Evolutionary conservation across 2,888 invertebrate species (phyloP).

Genomic region (Drosophila pseudotalamancana): DNA sequence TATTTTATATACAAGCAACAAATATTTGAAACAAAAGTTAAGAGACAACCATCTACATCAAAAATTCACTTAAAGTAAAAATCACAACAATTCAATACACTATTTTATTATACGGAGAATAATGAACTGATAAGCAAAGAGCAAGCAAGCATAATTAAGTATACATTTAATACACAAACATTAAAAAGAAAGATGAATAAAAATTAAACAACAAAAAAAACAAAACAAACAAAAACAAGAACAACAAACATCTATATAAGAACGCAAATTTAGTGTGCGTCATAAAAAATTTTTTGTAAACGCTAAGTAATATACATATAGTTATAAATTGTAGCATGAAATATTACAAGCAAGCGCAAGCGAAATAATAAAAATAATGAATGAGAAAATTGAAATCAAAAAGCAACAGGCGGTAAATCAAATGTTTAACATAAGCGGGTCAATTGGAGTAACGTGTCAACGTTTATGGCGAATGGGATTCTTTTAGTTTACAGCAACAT

Average conservation of each 20-base stretch:
- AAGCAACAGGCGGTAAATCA: not conserved
- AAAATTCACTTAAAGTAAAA: slow-evolving; percentile 29
- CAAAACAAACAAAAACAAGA: slow-evolving; percentile 18
- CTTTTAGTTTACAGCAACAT: not conserved
- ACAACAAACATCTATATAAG: slow-evolving; percentile 16
- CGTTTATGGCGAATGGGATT: slow-evolving; percentile 1
- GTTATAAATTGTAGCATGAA: slow-evolving; percentile 75
- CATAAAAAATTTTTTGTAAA: slow-evolving; percentile 68
- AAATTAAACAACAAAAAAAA: slow-evolving; percentile 11
- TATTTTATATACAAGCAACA: slow-evolving; percentile 61
- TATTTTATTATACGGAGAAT: slow-evolving; percentile 67
- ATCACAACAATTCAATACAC: slow-evolving; percentile 42
- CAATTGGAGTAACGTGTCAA: not conserved
- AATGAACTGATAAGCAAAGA: slow-evolving; percentile 77
- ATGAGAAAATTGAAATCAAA: slow-evolving; percentile 7
- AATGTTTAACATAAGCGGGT: not conserved
- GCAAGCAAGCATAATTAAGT: slow-evolving; percentile 68
- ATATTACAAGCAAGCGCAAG: slow-evolving; percentile 62
- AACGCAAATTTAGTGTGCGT: slow-evolving; percentile 50
- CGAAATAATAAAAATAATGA: slow-evolving; percentile 47
- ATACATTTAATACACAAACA: slow-evolving; percentile 29
- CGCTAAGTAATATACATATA: slow-evolving; percentile 58
- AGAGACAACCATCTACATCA: slow-evolving; percentile 7
- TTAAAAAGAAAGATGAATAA: slow-evolving; percentile 20
- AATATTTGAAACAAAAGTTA: slow-evolving; percentile 8